Evolutionary conservation across 2,797 vertebrate species (phyloP).

Genomic region (Buphagus erythrorhynchus): DNA sequence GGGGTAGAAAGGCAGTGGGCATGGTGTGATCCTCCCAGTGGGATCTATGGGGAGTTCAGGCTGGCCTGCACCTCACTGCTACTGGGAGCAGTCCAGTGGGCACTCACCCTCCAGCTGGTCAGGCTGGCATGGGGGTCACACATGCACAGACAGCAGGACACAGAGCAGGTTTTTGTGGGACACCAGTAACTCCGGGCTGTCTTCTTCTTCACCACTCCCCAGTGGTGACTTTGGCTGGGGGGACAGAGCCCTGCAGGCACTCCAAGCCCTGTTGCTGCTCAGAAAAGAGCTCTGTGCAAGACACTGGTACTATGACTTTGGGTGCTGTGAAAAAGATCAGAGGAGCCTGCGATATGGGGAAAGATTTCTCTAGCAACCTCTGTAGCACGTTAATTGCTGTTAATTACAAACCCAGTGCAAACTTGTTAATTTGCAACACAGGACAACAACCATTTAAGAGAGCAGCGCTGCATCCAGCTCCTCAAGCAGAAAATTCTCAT

Average conservation of each 20-base stretch:
- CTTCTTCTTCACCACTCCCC: neutral
- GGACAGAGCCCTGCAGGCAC: neutral
- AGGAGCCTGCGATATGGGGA: neutral
- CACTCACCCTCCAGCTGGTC: neutral
- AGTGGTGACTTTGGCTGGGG: accelerated
- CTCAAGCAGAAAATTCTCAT: neutral
- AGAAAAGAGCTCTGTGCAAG: neutral
- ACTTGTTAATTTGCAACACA: conserved; percentile 35
- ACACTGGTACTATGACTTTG: accelerated
- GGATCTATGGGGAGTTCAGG: neutral
- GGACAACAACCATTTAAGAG: conserved; percentile 20
- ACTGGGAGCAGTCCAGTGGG: accelerated
- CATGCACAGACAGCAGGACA: neutral
- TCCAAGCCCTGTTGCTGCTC: neutral
- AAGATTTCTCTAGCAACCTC: neutral
- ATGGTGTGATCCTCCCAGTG: neutral
- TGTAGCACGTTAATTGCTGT: conserved; percentile 40
- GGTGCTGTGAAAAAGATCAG: neutral
- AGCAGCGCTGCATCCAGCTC: neutral
- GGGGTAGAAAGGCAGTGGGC: neutral
- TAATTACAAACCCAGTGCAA: conserved; percentile 27
- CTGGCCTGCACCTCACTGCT: neutral
- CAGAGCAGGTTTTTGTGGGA: neutral
- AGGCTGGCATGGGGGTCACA: accelerated
- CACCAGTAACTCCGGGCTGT: neutral